Base-by-base conservation (phyloP, 1,140 invertebrate genomes). In the Vollenhovia emeryi region DNA sequence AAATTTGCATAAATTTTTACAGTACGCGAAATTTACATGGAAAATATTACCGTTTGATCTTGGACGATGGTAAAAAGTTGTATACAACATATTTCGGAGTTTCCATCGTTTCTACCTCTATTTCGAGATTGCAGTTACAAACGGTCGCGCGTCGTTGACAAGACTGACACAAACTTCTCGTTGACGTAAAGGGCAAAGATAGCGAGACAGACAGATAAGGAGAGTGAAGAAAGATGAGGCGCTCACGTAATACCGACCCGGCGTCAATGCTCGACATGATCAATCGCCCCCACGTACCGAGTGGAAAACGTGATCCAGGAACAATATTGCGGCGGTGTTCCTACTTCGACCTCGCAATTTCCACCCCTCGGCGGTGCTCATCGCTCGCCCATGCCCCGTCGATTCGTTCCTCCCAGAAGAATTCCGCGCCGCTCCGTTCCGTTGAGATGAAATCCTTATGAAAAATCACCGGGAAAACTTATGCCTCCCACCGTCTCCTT, bases 241-340 rank as follows among this genome's bases (percentile, higher is more conserved):
- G 85, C 64, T 66, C 68, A 48, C 85, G 87, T 89, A 89, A 89
- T 89, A 86, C 66, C 78, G 73, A 80, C 24, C 66, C 7, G 60
- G 59, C 87, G 79, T 87, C 87, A 86, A 89, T 89, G 88, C 52
- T 89, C 88, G 52, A 87, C 87, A 89, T 90, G 89, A 91, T 91
- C 89, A 91, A 91, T 91, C 85, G 89, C 36, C 76, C 52, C 18
- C 83, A 52, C 59, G 71, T 78, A 57, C 66, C 64, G 45, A 86
- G 85, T 78, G 55, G 89, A 79, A 80, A 89, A 91, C 90, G 87
- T 90, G 89, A 90, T 90, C 89, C 76, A 80, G 64, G 80, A 90
- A 89, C 89, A 91, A 91, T 91, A 91, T 91, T 73, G 80, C 85
- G 76, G 66, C 18, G 59, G 57, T 87, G 82, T 90, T 86, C 83